Evolutionary conservation across 2,797 vertebrate species (phyloP), one percentile per base, ranked within the genome.

Genomic region (Lutjanus argentimaculatus): DNA sequence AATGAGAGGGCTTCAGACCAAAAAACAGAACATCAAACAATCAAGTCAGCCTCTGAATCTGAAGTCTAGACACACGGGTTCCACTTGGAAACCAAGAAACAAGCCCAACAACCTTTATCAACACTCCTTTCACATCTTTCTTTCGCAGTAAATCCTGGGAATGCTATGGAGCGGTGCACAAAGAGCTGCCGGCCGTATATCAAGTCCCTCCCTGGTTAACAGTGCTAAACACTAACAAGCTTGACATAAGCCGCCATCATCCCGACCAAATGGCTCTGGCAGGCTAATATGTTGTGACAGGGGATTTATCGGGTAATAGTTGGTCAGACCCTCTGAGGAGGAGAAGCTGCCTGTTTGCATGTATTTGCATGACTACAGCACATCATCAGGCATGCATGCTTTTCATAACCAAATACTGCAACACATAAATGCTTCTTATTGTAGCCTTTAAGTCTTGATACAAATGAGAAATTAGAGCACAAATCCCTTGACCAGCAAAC

Each of bases 161-260:
- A 73, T 10, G 48, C 61, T 1, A 64, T 6, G 48, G 21, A 56
- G 83, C 67, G 58, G 15, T 43, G 58, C 79, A 88, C 68, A 80
- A 85, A 87, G 75, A 84, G 68, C 67, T 6, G 49, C 30, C 14
- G 13, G 84, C 63, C 82, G 57, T 87, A 83, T 69, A 88, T 90
- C 85, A 70, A 67, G 80, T 62, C 79, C 55, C 71, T 67, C 85
- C 71, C 69, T 88, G 75, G 84, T 84, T 77, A 88, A 82, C 86
- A 70, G 91, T 19, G 67, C 84, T 90, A 91, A 93, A 90, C 85
- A 43, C 92, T 94, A 95, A 95, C 91, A 85, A 92, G 93, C 92
- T 95, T 93, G 89, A 85, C 89, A 73, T 95, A 94, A 96, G 90
- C 93, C 67, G 81, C 89, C 83, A 80, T 92, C 91, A 92, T 94